These are phyloP conservation scores for Calephelis perditalis DNA, from an alignment of 2,888 invertebrate genomes.

Conservation along the genomic window DNA sequence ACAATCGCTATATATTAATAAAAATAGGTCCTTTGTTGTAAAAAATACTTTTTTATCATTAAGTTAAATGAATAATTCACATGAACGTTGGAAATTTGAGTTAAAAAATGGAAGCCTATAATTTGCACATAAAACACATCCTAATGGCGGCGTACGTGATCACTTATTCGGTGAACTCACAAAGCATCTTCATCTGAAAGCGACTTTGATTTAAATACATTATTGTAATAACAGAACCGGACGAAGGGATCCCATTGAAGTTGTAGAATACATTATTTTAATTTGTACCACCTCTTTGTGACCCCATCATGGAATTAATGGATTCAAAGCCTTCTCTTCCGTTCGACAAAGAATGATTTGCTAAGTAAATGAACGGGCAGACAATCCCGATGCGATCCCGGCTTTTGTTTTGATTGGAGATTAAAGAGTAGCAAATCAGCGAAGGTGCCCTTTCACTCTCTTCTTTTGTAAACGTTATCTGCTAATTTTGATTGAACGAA, in stretches of 20 bases:
- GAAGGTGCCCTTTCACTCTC: slow-evolving; percentile 60
- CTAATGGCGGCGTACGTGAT: slow-evolving; percentile 73
- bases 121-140: slow-evolving; percentile 78
- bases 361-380: slow-evolving; percentile 78
- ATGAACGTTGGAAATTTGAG: slow-evolving; percentile 49
- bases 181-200: slow-evolving; percentile 74
- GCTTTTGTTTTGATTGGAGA: slow-evolving; percentile 72
- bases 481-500: slow-evolving; percentile 70
- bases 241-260: slow-evolving; percentile 72
- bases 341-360: slow-evolving; percentile 77
- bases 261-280: slow-evolving; percentile 77
- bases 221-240: slow-evolving; percentile 74
- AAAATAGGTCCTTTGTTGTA: no score
- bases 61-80: slow-evolving; percentile 61
- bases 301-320: slow-evolving; percentile 75
- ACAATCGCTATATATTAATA: no score
- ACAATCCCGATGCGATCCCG: slow-evolving; percentile 71
- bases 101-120: slow-evolving; percentile 74
- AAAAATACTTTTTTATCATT: slow-evolving; percentile 1
- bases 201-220: slow-evolving; percentile 76
- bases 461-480: slow-evolving; percentile 65
- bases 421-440: slow-evolving; percentile 70
- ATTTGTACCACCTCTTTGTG: slow-evolving; percentile 76
- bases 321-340: slow-evolving; percentile 76
- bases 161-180: slow-evolving; percentile 68